Evolutionary conservation across 2,113 vertebrate species (phyloP).

Genomic region (Menidia beryllina): DNA sequence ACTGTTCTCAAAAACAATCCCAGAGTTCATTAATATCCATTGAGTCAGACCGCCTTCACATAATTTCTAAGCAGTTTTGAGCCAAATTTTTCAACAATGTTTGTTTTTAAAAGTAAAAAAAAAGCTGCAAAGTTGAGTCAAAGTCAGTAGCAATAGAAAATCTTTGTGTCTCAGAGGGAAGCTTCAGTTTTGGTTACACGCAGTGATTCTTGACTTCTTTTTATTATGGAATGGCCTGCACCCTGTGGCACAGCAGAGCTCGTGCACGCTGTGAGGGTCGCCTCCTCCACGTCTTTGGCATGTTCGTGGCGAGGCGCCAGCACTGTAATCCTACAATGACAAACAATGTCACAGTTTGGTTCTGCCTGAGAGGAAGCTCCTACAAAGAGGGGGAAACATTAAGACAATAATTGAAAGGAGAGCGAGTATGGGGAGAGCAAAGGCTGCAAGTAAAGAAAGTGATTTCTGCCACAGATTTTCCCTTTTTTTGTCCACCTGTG

Average conservation of each 20-base stretch:
- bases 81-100: constrained; percentile 4
- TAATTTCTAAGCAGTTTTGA: neutral
- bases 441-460: neutral
- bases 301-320: constrained; percentile 57
- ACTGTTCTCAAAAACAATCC: constrained; percentile 3
- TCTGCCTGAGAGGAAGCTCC: constrained; percentile 61
- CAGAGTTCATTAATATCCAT: constrained; percentile 1
- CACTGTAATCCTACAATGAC: constrained; percentile 64
- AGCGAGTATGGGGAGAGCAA: constrained; percentile 25
- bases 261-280: constrained; percentile 32
- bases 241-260: constrained; percentile 41
- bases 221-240: constrained; percentile 30
- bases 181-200: constrained; percentile 25
- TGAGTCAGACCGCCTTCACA: constrained; percentile 1
- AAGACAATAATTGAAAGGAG: constrained; percentile 57
- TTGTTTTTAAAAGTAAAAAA: constrained; percentile 34
- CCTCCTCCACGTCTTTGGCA: constrained; percentile 44
- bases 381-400: constrained; percentile 56
- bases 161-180: constrained; percentile 32
- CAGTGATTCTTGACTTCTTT: constrained; percentile 33
- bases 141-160: constrained; percentile 45
- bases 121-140: constrained; percentile 49
- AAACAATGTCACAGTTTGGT: constrained; percentile 70
- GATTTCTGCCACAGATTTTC: constrained; percentile 30
- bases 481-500: neutral